A percentile compares a stretch with the other conserved stretches of the same genome.
phyloP scores from a whole-genome alignment of 2,113 vertebrate genomes.

The Struthio camelus region DNA sequence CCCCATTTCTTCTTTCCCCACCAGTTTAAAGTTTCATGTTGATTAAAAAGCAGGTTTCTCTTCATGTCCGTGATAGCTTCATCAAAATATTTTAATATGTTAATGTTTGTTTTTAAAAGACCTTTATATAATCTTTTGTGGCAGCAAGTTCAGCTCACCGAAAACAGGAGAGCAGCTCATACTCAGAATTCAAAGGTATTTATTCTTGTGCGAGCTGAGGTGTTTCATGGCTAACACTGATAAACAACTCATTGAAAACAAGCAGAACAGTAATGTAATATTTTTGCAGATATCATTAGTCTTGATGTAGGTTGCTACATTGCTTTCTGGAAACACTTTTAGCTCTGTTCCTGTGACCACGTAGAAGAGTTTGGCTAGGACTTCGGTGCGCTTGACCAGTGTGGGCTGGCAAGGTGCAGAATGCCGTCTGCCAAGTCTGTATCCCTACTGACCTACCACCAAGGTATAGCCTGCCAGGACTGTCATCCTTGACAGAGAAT shows the following conservation, averaged over 20 bases:
- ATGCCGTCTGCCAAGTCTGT: constrained; percentile 13
- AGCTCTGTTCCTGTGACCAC: neutral
- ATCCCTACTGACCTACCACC: constrained; percentile 55
- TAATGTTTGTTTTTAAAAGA: neutral
- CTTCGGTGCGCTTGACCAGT: neutral
- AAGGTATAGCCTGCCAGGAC: constrained; percentile 52
- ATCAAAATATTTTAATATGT: neutral
- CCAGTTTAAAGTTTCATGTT: neutral
- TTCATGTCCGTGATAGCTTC: neutral
- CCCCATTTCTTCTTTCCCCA: neutral
- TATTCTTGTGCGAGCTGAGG: neutral
- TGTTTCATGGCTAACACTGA: neutral
- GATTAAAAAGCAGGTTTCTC: neutral
- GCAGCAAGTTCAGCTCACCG: neutral
- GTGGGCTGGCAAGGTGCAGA: constrained; percentile 47
- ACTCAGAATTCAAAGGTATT: neutral
- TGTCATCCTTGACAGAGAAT: constrained; percentile 65
- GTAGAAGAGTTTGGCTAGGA: constrained; percentile 25
- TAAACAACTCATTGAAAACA: constrained; percentile 13
- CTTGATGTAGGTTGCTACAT: neutral
- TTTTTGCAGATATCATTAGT: neutral
- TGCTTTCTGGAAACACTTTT: constrained; percentile 32
- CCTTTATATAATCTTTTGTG: neutral
- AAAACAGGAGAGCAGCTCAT: neutral
- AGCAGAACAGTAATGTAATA: neutral